Evolutionary conservation across 1,140 invertebrate genomes (phyloP), one percentile per base, ranked within the genome.

Genomic region (Lethrus apterus): DNA sequence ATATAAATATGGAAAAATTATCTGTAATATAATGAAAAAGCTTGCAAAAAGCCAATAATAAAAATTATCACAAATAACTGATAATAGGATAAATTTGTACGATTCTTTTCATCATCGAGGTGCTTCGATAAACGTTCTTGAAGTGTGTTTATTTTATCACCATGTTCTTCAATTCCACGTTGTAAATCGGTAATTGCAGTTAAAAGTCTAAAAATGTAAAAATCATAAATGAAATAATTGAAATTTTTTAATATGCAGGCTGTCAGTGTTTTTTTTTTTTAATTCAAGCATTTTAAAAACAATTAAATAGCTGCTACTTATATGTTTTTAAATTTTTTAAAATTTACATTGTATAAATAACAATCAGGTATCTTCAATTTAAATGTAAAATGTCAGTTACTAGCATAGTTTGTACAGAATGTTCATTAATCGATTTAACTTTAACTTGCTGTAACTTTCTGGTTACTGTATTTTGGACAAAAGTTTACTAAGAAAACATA

Each of bases 131-230:
- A 38, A 26, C 50, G 54, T 24, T 42, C 45, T 49, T 62, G 60
- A 8, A 64, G 26, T 33, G 55, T 48, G 32, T 52, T 54, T 11
- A 64, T 50, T 38, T 55, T 59, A 13, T 59, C 51, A 5, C 57
- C 54, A 21, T 62, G 56, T 19, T 58, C 56, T 43, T 54, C 51
- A 3, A 65, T 26, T 30, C 51, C 48, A 40, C 58, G 54, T 35
- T 63, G 55, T 7, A 65, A 41, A 43, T 60, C 55, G 18, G 59
- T 50, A 23, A 65, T 56, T 11, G 59, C 57, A 30, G 53, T 32
- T 36, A 62, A 48, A 41, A 65, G 53, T 19, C 63, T 65, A 44
- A 26, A 58, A 54, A 33, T 33, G 48, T 43, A 26, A 23, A 26
- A n/a, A 9, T n/a, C 15, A 13, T 26, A 32, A n/a, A n/a, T n/a